These are phyloP conservation scores for Illadopsis cleaveri DNA, from an alignment of 2,113 vertebrate species.

Conservation along the genomic window DNA sequence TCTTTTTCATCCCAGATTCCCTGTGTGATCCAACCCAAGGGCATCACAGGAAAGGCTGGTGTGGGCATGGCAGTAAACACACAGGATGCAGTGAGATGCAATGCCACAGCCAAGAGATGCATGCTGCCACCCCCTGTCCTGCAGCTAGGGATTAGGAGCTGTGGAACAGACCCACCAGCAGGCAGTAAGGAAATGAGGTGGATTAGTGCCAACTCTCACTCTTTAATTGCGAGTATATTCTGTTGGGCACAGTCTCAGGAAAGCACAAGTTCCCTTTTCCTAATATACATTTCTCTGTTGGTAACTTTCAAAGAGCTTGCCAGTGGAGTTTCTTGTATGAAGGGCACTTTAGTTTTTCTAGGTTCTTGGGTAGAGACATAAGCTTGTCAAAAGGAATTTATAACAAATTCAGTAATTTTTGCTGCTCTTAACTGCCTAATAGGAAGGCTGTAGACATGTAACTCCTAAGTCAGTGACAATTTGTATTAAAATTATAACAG, in stretches of 20 bases:
- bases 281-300: background rate
- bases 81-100: background rate
- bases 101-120: background rate
- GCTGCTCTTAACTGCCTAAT: background rate
- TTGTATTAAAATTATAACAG: background rate
- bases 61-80: accelerated
- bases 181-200: background rate
- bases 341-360: background rate
- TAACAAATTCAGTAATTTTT: background rate
- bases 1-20: background rate
- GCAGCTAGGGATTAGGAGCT: background rate
- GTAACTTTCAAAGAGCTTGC: background rate
- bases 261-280: background rate
- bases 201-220: background rate
- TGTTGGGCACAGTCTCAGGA: background rate
- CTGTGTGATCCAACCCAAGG: background rate
- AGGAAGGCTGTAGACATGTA: background rate
- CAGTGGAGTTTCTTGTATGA: background rate
- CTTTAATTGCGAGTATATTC: background rate
- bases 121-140: background rate
- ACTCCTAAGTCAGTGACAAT: background rate
- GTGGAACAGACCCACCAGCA: background rate
- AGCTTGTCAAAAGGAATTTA: background rate
- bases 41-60: background rate
- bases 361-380: background rate